A percentile compares a stretch with the other conserved stretches of the same genome.
Conservation (phyloP, 2,113 vertebrate species). For the Ictidomys tridecemlineatus region DNA sequence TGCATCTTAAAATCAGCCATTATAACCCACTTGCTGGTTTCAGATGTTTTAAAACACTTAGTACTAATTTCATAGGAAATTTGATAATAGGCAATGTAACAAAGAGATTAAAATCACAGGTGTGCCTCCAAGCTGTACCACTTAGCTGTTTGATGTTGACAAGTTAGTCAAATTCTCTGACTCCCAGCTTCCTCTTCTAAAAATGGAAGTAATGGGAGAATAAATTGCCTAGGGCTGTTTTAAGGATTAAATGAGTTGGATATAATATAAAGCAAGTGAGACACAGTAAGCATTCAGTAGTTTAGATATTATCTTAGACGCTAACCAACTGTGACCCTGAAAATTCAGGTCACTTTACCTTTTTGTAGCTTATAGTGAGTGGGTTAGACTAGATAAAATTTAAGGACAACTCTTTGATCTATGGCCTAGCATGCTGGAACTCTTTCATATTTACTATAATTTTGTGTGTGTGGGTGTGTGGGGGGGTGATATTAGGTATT, state of each 20-base stretch:
- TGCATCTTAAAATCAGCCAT: not conserved
- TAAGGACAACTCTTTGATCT: constrained; percentile 14
- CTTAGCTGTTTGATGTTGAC: not conserved
- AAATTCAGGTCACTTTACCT: constrained; percentile 26
- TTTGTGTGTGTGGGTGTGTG: too few relatives aligned
- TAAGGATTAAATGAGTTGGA: not conserved
- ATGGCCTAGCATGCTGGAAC: not conserved
- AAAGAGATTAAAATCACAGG: not conserved
- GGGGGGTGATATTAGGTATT: too few relatives aligned
- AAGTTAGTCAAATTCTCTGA: not conserved
- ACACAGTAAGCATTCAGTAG: not conserved
- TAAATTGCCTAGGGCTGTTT: not conserved
- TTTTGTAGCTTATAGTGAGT: not conserved
- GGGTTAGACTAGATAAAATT: not conserved
- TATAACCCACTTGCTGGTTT: not conserved
- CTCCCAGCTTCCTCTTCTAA: constrained; percentile 36
- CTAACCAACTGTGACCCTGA: not conserved
- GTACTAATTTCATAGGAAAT: not conserved
- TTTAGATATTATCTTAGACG: not conserved
- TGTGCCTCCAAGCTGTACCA: not conserved
- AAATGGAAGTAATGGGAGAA: not conserved
- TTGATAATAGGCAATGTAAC: not conserved
- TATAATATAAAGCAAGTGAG: not conserved
- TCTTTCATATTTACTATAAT: not conserved
- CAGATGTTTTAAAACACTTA: not conserved